phyloP scores from a whole-genome alignment of 2,797 vertebrate species.

The Euthynnus affinis region DNA sequence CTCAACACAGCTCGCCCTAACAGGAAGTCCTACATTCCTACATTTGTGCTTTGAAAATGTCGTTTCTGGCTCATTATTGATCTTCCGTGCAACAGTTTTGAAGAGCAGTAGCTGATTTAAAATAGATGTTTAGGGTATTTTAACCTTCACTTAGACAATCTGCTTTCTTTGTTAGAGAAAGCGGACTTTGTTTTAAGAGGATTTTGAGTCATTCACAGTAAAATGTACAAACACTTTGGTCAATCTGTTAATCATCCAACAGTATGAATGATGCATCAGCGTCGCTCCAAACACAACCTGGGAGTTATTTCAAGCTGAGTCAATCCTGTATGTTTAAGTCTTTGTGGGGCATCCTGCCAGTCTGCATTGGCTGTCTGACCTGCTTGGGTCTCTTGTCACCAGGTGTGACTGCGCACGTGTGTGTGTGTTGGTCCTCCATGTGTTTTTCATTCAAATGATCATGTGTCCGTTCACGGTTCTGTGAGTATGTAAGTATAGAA shows the following conservation, averaged over 20 bases:
- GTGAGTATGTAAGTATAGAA: neutral
- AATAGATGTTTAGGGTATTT: neutral
- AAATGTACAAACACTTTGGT: too few species aligned
- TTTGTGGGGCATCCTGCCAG: constrained; percentile 57
- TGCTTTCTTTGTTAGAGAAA: too few species aligned
- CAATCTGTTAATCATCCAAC: neutral
- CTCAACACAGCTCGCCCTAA: too few species aligned
- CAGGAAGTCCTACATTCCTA: neutral
- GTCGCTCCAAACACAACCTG: neutral
- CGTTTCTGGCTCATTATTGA: neutral
- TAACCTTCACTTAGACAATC: too few species aligned
- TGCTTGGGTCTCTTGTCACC: neutral
- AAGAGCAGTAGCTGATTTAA: too few species aligned
- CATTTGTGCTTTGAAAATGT: too few species aligned
- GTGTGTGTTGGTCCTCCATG: constrained; percentile 15
- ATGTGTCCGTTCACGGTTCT: constrained; percentile 3
- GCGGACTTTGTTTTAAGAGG: too few species aligned
- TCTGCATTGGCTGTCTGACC: constrained; percentile 24
- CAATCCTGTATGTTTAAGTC: constrained; percentile 66
- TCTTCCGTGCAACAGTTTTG: too few species aligned
- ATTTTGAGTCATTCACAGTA: too few species aligned
- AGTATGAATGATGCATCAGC: neutral
- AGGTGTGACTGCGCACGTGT: constrained; percentile 20
- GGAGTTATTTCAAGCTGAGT: constrained; percentile 67
- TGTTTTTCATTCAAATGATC: constrained; percentile 42